Percentiles rank a stretch among this genome's conserved stretches.
Conservation (phyloP, 2,113 vertebrate species). For the Synchiropus splendidus region DNA sequence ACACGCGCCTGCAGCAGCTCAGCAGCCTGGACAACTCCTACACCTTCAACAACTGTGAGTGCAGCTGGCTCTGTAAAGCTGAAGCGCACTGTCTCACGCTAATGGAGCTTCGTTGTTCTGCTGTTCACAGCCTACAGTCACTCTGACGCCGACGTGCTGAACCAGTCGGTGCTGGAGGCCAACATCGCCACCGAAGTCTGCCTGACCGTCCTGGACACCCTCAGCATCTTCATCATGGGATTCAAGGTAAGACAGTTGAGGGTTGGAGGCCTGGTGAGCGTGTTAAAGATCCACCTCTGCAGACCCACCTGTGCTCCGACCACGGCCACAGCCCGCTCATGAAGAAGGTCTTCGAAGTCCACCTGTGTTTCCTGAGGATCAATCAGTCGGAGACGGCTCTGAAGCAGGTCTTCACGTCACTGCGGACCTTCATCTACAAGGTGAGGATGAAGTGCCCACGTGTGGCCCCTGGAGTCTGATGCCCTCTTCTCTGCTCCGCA, state of each 20-base stretch:
- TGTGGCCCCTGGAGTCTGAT: fast-evolving
- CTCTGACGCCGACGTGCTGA: slow-evolving; percentile 89
- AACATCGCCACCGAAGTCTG: slow-evolving; percentile 95
- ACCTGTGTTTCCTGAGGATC: slow-evolving; percentile 92
- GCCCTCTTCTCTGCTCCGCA: slow-evolving; percentile 20
- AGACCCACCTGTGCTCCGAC: slow-evolving; percentile 89
- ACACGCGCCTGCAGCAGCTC: slow-evolving; percentile 99
- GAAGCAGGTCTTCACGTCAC: slow-evolving; percentile 88
- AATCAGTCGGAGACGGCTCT: slow-evolving; percentile 93
- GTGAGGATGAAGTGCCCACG: slow-evolving; percentile 49
- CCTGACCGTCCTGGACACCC: slow-evolving; percentile 89
- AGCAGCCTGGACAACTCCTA: slow-evolving; percentile 99
- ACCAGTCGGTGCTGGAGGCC: slow-evolving; percentile 90
- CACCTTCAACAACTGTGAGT: slow-evolving; percentile 99
- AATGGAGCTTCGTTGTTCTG: slow-evolving; percentile 31
- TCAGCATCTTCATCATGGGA: slow-evolving; percentile 88
- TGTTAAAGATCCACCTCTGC: background rate
- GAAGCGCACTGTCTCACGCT: no score
- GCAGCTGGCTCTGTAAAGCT: slow-evolving; percentile 14
- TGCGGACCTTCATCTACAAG: slow-evolving; percentile 93
- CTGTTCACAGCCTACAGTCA: slow-evolving; percentile 81
- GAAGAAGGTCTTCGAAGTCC: slow-evolving; percentile 97
- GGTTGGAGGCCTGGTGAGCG: background rate
- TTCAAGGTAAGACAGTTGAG: slow-evolving; percentile 78
- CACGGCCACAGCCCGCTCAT: slow-evolving; percentile 94